Base-by-base conservation (phyloP, 2,888 invertebrate species). In the Petrophora chlorosata region DNA sequence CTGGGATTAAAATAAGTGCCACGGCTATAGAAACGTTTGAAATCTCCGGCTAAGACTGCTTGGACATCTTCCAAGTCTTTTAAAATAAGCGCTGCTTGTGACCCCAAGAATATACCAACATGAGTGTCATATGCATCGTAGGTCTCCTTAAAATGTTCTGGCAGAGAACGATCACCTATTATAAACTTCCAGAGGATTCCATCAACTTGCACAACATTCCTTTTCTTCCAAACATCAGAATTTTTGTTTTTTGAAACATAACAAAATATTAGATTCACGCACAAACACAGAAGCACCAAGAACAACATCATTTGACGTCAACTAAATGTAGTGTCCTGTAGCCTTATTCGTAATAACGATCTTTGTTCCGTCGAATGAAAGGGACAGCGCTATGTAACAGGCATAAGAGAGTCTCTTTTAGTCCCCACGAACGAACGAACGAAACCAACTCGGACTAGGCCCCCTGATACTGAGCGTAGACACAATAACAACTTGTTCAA, bases 161-260 rank as follows among this genome's bases (percentile, higher is more conserved):
- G 49, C 16, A 86, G 34, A 0, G 83, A 74, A 19, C 68, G 50
- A 12, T 78, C 67, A 0, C 76, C 70, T 1, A 62, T 59, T 2
- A 76, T 5, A 42, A 83, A 85, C 15, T 73, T 70, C 55, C 65
- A 65, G 1, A 73, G 22, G 0, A 65, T 22, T 9, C 70, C 68
- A 13, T 66, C 35, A 0, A 59, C 59, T 65, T 83, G 74, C 10
- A 67, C 45, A 4, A 85, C 53, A 46, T 76, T 75, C 23, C 66
- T 67, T 22, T 76, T 76, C 26, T 63, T 70, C 85, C 85, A 85
- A 44, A 82, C 83, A 54, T 75, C 61, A 28, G 46, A 64, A 19
- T 60, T 61, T 55, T 46, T 68, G 26, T 22, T 46, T 9, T 42
- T 48, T 10, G 46, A 47, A 19, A 54, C 10, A 9, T 61, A 36